Percentiles rank a stretch among this genome's conserved stretches.
Conservation (phyloP, 2,888 invertebrate species). For the Phorcus lineatus region DNA sequence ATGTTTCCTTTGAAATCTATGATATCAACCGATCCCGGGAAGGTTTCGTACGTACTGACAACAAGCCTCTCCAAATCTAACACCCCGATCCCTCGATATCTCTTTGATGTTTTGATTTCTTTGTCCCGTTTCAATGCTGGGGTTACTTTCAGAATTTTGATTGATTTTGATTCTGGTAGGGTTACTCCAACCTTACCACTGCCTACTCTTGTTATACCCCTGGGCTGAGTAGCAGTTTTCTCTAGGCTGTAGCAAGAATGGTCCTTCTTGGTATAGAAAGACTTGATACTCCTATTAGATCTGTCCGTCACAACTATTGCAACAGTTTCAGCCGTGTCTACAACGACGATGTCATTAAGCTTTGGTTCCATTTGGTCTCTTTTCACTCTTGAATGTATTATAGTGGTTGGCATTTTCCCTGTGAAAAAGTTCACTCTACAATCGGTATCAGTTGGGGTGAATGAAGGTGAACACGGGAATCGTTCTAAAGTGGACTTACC, state of each 20-base stretch:
- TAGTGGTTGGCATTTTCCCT: not conserved
- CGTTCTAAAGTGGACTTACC: not conserved
- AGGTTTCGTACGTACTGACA: not conserved
- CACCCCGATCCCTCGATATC: not conserved
- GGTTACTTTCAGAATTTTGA: not conserved
- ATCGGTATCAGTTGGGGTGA: not conserved
- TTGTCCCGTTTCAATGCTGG: not conserved
- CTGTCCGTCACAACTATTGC: not conserved
- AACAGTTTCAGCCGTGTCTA: not conserved
- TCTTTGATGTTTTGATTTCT: not conserved
- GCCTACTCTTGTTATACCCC: not conserved
- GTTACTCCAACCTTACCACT: not conserved
- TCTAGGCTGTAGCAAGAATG: not conserved
- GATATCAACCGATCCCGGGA: not conserved
- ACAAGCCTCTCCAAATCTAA: not conserved
- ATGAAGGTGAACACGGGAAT: not conserved
- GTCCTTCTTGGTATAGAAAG: not conserved
- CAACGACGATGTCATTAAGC: not conserved
- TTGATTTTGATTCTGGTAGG: not conserved
- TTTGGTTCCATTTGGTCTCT: not conserved
- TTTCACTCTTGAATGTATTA: not conserved
- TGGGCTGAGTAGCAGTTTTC: not conserved
- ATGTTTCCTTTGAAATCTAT: not conserved
- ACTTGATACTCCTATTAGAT: not conserved
- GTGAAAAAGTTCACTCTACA: not conserved